Base-by-base conservation (phyloP, 1,140 invertebrate species). In the Trissolcus basalis region DNA sequence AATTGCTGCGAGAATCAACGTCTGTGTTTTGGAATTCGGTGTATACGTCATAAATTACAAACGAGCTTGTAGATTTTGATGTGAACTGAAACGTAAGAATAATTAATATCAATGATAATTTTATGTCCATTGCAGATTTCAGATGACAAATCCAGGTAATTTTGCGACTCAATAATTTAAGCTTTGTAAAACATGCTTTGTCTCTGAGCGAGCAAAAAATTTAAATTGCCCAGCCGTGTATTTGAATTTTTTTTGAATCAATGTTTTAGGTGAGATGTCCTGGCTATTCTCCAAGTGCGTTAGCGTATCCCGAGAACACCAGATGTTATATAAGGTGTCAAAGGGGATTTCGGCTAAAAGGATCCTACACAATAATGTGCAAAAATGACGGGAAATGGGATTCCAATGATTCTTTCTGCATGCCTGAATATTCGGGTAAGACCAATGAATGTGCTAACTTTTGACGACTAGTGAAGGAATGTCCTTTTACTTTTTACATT, bases 271-370 rank as follows among this genome's bases (percentile, higher is more conserved):
- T 86, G 48, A 80, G 85, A 65, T 87, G 86, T 58, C 84, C 85
- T 0, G 86, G 85, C 15, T 79, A 83, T 65, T 65, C 85, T 61
- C 84, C 83, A 9, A 78, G 78, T 27, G 77, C 81, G 15, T n/a
- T 67, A 58, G 80, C 82, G 69, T 87, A 87, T 73, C 83, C 84
- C 11, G 50, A 74, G 41, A 90, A 89, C 41, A 90, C 91, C 6
- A 87, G 88, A 67, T 93, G 92, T 82, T 87, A 89, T 49, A 84
- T 92, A 35, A 86, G 86, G 81, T 92, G 92, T 80, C 82, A 85
- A 55, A 80, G 85, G 65, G 89, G 88, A 12, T 92, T 87, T 73
- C 85, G 83, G 55, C 75, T 92, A 4, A 81, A 88, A 43, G 91
- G 91, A 32, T 80, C 90, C 15, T 82, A 87, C 14, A 80, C 87